These are phyloP conservation scores for Limnephilus rhombicus DNA, from an alignment of 2,888 invertebrate genomes.

Conservation along the genomic window DNA sequence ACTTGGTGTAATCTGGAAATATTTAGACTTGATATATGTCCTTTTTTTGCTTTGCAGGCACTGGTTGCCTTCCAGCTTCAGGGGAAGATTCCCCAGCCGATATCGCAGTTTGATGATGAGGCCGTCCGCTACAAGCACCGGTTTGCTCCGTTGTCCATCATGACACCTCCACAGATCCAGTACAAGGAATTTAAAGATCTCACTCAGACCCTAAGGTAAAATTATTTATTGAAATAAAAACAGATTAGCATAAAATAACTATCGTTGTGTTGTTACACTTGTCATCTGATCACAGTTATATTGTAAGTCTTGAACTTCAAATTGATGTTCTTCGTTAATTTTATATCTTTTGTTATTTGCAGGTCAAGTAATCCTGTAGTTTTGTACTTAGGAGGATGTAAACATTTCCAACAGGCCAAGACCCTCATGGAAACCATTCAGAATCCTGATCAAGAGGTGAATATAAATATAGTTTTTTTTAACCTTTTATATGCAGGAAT, in stretches of 20 bases:
- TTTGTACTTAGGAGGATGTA: constrained; percentile 90
- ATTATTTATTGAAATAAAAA: not conserved
- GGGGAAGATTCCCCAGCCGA: constrained; percentile 90
- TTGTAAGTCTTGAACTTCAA: too few relatives aligned
- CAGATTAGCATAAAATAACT: too few relatives aligned
- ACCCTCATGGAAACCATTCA: constrained; percentile 90
- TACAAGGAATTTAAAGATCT: constrained; percentile 93
- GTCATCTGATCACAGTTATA: not conserved
- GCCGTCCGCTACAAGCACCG: constrained; percentile 96
- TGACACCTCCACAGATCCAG: constrained; percentile 93
- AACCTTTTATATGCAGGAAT: not conserved
- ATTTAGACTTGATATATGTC: not conserved
- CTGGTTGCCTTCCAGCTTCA: constrained; percentile 92
- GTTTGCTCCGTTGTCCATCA: constrained; percentile 91
- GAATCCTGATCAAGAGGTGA: constrained; percentile 88
- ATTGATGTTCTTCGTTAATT: not conserved
- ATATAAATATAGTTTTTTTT: not conserved
- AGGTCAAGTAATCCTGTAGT: constrained; percentile 79
- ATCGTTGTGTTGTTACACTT: too few relatives aligned
- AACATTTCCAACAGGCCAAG: constrained; percentile 95
- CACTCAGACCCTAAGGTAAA: constrained; percentile 82
- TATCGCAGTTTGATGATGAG: constrained; percentile 94
- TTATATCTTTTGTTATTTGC: constrained; percentile 49
- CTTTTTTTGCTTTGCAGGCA: constrained; percentile 79
- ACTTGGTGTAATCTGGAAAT: not conserved